Evolutionary conservation across 2,113 vertebrate genomes (phyloP).

Genomic region (Excalfactoria chinensis): DNA sequence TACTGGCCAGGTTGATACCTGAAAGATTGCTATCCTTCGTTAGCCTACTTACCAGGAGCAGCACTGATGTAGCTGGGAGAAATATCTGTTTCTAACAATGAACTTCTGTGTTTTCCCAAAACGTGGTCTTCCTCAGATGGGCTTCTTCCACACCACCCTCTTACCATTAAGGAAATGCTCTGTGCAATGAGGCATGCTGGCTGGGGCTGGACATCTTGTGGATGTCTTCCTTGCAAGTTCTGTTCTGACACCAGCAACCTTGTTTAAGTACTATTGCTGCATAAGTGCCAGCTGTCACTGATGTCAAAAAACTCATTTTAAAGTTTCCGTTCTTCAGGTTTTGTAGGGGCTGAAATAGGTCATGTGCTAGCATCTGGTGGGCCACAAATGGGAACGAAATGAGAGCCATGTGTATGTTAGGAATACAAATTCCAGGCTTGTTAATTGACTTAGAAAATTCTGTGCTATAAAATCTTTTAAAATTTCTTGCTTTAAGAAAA

Average conservation of each 20-base stretch:
- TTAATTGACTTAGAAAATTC: neutral
- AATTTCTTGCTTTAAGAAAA: neutral
- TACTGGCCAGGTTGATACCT: neutral
- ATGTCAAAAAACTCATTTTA: neutral
- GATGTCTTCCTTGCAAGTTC: neutral
- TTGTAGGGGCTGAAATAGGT: neutral
- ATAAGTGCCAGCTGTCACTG: neutral
- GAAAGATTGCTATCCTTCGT: neutral
- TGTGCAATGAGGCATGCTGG: rapidly evolving
- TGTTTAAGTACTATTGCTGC: neutral
- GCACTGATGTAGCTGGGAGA: neutral
- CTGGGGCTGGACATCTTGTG: neutral
- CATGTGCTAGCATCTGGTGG: neutral
- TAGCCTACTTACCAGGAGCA: neutral
- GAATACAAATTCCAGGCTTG: neutral
- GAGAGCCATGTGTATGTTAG: neutral
- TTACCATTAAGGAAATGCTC: neutral
- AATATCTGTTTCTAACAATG: neutral
- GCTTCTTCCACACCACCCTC: rapidly evolving
- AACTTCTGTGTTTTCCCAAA: neutral
- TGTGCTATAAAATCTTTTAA: neutral
- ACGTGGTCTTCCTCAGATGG: neutral
- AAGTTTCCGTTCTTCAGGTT: neutral
- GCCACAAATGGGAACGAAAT: neutral
- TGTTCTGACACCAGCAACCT: neutral